phyloP scores from a whole-genome alignment of 2,888 invertebrate genomes.

The Tetramorium bicarinatum region DNA sequence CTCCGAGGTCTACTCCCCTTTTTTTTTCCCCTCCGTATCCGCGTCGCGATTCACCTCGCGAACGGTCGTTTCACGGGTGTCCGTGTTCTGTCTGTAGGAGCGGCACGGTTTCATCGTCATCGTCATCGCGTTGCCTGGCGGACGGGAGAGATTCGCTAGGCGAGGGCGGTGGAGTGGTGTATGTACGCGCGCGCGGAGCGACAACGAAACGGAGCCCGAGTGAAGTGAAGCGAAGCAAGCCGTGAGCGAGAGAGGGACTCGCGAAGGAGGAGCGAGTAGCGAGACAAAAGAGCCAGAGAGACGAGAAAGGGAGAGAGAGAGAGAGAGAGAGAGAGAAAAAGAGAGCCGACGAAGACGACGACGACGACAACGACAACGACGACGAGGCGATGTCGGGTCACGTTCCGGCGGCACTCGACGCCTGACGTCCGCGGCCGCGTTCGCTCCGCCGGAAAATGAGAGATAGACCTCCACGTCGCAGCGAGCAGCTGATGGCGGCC shows the following conservation, averaged over 20 bases:
- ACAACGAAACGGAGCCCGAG: background rate
- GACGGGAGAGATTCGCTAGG: slow-evolving; percentile 65
- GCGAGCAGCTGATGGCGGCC: slow-evolving; percentile 85
- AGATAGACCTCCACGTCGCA: slow-evolving; percentile 77
- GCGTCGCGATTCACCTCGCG: slow-evolving; percentile 3
- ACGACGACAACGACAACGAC: background rate
- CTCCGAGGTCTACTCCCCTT: slow-evolving; percentile 58
- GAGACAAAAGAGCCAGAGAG: no score
- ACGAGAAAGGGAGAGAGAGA: no score
- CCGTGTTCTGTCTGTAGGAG: no score
- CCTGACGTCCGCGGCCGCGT: slow-evolving; percentile 73
- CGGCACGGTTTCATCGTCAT: no score
- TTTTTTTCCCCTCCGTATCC: slow-evolving; percentile 73
- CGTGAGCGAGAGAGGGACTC: background rate
- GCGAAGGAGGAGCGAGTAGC: background rate
- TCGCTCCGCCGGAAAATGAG: slow-evolving; percentile 80
- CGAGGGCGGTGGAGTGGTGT: slow-evolving; percentile 49
- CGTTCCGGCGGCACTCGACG: slow-evolving; percentile 76
- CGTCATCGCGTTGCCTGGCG: no score
- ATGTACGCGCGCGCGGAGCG: slow-evolving; percentile 60
- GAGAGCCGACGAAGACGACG: no score
- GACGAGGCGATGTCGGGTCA: slow-evolving; percentile 74
- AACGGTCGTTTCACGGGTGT: no score
- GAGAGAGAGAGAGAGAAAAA: no score
- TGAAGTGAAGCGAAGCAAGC: background rate